Percentiles rank a stretch among this genome's conserved stretches.
Evolutionary conservation across 2,797 vertebrate genomes (phyloP).

Genomic region (Ataeniobius toweri): DNA sequence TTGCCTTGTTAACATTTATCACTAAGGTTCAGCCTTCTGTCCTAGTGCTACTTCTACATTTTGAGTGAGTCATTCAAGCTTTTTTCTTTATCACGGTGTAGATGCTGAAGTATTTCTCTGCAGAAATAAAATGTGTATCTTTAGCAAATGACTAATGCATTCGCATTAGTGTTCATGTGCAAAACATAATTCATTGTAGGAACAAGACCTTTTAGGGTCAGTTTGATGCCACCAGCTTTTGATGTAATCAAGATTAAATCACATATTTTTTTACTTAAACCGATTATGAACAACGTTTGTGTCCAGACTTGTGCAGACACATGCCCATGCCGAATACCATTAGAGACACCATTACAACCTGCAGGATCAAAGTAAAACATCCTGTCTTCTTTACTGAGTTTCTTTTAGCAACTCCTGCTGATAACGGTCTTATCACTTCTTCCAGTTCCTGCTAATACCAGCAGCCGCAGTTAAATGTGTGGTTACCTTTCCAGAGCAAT

Average conservation of each 20-base stretch:
- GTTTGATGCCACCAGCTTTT: not conserved
- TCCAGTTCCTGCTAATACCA: conserved; percentile 20
- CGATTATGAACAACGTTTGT: not conserved
- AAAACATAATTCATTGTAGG: not conserved
- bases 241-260: conserved; percentile 1
- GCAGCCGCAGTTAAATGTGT: conserved; percentile 36
- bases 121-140: not conserved
- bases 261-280: not conserved
- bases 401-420: not conserved
- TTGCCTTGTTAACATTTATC: too few relatives aligned
- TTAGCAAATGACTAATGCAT: not conserved
- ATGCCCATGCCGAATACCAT: not conserved
- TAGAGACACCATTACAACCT: not conserved
- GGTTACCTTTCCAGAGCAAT: conserved; percentile 47
- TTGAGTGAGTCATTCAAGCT: not conserved
- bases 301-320: not conserved
- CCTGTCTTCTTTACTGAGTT: conserved; percentile 6
- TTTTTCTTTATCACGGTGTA: not conserved
- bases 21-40: not conserved
- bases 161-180: not conserved
- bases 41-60: not conserved
- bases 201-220: not conserved
- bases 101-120: not conserved
- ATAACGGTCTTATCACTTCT: conserved; percentile 33
- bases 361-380: conserved; percentile 24